These are phyloP conservation scores for Nomada fabriciana DNA, from an alignment of 2,888 invertebrate genomes.

Conservation along the genomic window DNA sequence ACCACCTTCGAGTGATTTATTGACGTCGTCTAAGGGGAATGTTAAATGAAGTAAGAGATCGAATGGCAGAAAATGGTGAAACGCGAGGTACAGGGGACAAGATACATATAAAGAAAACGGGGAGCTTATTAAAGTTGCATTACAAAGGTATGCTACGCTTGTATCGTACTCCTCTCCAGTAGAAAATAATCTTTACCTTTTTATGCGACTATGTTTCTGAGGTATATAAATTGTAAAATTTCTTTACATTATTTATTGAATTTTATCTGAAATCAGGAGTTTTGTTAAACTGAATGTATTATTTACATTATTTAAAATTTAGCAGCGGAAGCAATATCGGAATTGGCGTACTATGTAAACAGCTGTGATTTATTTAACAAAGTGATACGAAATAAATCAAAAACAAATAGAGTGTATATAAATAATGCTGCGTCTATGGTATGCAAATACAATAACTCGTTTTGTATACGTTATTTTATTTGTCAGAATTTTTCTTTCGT, in stretches of 20 bases:
- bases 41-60: slow-evolving; percentile 66
- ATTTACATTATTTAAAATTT: background rate
- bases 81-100: background rate
- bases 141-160: background rate
- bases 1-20: slow-evolving; percentile 73
- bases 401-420: no score
- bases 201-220: background rate
- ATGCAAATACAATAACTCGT: no score
- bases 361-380: no score
- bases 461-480: background rate
- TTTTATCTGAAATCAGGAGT: background rate
- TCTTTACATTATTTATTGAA: background rate
- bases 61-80: slow-evolving; percentile 32
- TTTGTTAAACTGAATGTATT: no score
- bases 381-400: no score
- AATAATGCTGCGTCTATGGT: no score
- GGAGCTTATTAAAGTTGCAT: slow-evolving; percentile 3
- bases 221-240: background rate
- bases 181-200: background rate
- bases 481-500: background rate
- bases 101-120: background rate
- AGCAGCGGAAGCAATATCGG: background rate
- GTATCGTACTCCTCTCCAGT: background rate
- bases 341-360: no score
- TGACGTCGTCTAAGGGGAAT: slow-evolving; percentile 74